Evolutionary conservation across 2,888 invertebrate species (phyloP), one percentile per base, ranked within the genome.

Genomic region (Helicoverpa assulta): DNA sequence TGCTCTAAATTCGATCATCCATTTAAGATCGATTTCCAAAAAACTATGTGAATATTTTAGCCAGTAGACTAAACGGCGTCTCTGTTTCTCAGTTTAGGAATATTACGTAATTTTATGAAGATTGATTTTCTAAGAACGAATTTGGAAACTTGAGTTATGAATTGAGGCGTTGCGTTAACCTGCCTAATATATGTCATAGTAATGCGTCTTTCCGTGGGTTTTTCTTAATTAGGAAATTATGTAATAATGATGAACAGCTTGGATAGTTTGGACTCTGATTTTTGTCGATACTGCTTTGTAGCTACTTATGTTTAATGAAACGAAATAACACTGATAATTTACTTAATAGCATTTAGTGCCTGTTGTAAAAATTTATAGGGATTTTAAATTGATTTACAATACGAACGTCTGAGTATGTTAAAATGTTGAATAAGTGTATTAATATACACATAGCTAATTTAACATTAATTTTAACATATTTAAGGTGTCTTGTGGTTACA

Each of bases 131-230:
- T 70, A 67, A 21, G 18, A 64, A 70, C 7, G 7, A 51, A 61
- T 56, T 70, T 72, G 72, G 64, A 70, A 81, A 81, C 62, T 70
- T 70, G 61, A 76, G 21, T 68, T 72, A 79, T 73, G 66, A 79
- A 76, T 54, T 65, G 16, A 76, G 68, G 1, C 52, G 73, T 79
- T 73, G 58, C 67, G 70, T 63, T 76, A 73, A 79, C 68, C 51
- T 69, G 26, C 60, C 26, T 52, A 40, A 65, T 60, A 52, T 40
- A 52, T 40, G 16, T 18, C 18, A 55, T 43, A 56, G 21, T 64
- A 21, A 62, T 40, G 12, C 18, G n/a, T 29, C 37, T 55, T 70
- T 14, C 19, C 12, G 59, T 66, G 78, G 59, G 55, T 53, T 62
- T 78, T 78, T 57, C 55, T 70, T 21, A 74, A 67, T 64, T 18